Evolutionary conservation across 1,140 invertebrate genomes (phyloP).

Genomic region (Drosophila fuyamai): DNA sequence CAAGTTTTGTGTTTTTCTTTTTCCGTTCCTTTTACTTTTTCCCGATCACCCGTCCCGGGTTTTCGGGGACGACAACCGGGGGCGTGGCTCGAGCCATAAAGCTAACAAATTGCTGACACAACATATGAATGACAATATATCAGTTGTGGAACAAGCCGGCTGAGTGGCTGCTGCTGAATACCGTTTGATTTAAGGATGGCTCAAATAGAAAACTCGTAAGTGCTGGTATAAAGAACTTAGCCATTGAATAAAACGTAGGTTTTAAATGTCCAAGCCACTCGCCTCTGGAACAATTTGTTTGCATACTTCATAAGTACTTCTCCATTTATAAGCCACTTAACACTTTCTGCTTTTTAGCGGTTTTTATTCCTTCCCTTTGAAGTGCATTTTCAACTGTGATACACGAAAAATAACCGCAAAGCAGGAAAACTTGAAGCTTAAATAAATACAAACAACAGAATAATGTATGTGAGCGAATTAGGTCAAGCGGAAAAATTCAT

Average conservation of each 20-base stretch:
- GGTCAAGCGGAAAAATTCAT: constrained; percentile 73
- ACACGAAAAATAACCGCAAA: constrained; percentile 11
- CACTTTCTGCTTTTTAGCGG: constrained; percentile 1
- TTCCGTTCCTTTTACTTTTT: constrained; percentile 35
- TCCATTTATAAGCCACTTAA: constrained; percentile 12
- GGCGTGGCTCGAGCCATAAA: constrained; percentile 49
- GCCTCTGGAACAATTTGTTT: not conserved
- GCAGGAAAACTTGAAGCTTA: constrained; percentile 39
- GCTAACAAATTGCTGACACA: constrained; percentile 56
- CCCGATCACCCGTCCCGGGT: constrained; percentile 15
- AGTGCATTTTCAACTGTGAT: constrained; percentile 7
- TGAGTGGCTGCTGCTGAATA: constrained; percentile 23
- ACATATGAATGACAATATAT: constrained; percentile 57
- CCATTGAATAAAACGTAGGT: not conserved
- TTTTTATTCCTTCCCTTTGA: constrained; percentile 13
- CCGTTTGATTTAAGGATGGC: constrained; percentile 29
- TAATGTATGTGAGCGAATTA: constrained; percentile 34
- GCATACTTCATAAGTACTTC: constrained; percentile 22
- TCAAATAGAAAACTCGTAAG: constrained; percentile 1
- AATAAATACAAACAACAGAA: constrained; percentile 27
- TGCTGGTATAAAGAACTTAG: not conserved
- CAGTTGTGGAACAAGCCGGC: constrained; percentile 37
- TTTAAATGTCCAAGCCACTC: constrained; percentile 2
- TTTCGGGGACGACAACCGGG: constrained; percentile 38
- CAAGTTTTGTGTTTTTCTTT: constrained; percentile 35